Percentiles rank a stretch among this genome's conserved stretches.
phyloP scores from a whole-genome alignment of 1,140 invertebrate species.

The Archivesica marissinica region DNA sequence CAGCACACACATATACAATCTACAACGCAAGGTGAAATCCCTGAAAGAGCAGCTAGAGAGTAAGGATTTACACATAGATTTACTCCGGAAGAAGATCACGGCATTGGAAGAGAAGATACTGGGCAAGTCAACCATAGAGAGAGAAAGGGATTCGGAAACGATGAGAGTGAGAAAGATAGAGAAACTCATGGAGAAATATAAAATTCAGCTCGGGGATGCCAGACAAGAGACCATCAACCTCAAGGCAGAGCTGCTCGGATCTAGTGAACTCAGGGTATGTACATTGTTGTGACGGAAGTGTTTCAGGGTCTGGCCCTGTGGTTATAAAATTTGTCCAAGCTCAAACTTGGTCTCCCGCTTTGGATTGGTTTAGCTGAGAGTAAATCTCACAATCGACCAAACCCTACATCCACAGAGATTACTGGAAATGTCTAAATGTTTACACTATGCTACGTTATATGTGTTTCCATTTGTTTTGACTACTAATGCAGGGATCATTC shows the following conservation, averaged over 20 bases:
- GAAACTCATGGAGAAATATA: constrained; percentile 81
- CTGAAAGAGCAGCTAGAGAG: constrained; percentile 94
- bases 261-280: constrained; percentile 80
- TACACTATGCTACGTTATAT: too few relatives aligned
- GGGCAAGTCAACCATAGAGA: constrained; percentile 77
- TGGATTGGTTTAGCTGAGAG: too few relatives aligned
- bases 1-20: constrained; percentile 83
- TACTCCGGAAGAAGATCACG: constrained; percentile 91
- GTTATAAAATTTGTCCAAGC: too few relatives aligned
- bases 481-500: too few relatives aligned
- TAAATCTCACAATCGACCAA: too few relatives aligned
- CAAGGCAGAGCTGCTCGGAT: constrained; percentile 81
- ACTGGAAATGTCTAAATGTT: too few relatives aligned
- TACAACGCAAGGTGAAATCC: constrained; percentile 86
- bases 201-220: constrained; percentile 79
- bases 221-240: constrained; percentile 79
- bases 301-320: too few relatives aligned
- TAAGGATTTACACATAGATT: constrained; percentile 95
- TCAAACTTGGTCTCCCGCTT: too few relatives aligned
- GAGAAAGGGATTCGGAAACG: constrained; percentile 79
- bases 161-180: constrained; percentile 78
- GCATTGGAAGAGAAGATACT: constrained; percentile 80
- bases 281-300: not conserved
- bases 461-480: too few relatives aligned
- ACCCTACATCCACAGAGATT: too few relatives aligned